phyloP scores from a whole-genome alignment of 1,140 invertebrate genomes.

The Reticulitermes speratus region DNA sequence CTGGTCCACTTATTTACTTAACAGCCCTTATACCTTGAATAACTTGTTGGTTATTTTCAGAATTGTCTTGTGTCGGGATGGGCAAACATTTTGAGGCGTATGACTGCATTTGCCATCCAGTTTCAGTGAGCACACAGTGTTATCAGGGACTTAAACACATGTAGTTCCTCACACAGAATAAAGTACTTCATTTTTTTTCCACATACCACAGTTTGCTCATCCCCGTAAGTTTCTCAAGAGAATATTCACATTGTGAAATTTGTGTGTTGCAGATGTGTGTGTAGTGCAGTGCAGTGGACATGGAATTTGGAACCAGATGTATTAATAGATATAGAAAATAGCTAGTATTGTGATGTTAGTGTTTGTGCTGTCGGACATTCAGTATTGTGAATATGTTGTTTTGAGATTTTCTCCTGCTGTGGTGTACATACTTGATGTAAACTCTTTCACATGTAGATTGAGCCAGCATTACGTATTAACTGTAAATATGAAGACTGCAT shows the following conservation, averaged over 20 bases:
- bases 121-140: neutral
- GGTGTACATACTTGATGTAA: no score
- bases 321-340: neutral
- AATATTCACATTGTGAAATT: neutral
- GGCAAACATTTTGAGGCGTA: neutral
- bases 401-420: neutral
- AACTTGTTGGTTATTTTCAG: no score
- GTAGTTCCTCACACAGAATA: neutral
- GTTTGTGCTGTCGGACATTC: neutral
- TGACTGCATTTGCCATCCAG: neutral
- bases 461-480: neutral
- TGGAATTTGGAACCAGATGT: neutral
- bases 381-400: neutral
- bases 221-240: no score
- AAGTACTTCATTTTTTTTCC: neutral
- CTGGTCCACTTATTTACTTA: no score
- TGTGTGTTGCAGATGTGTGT: neutral
- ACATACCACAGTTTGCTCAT: no score
- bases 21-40: no score
- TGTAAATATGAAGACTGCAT: neutral
- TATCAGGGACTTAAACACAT: neutral
- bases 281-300: neutral
- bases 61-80: no score
- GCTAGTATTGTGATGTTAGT: neutral
- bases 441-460: neutral